Conservation (phyloP, 2,113 vertebrate species). For the Pituophis catenifer region DNA sequence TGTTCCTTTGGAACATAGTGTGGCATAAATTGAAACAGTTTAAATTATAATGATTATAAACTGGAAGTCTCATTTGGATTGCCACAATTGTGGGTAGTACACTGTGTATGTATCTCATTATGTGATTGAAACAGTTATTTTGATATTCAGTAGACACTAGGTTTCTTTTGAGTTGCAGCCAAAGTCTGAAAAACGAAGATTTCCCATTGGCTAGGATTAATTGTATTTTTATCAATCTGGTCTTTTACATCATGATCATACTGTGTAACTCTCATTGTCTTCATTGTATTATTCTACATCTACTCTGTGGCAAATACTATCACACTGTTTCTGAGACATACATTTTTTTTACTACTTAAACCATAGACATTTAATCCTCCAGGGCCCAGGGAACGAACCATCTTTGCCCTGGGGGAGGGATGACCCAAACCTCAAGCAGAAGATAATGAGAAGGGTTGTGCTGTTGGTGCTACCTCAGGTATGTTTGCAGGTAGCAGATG, state of each 20-base stretch:
- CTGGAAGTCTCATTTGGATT: conserved; percentile 13
- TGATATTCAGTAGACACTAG: background rate
- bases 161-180: background rate
- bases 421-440: conserved; percentile 29
- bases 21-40: background rate
- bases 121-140: background rate
- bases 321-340: background rate
- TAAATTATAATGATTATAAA: background rate
- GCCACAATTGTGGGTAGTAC: background rate
- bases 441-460: conserved; percentile 33
- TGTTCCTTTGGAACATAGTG: background rate
- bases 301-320: background rate
- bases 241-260: background rate
- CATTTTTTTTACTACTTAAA: conserved; percentile 18
- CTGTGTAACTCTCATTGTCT: background rate
- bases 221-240: background rate
- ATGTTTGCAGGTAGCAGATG: conserved; percentile 31
- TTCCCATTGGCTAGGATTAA: background rate
- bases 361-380: background rate
- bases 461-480: conserved; percentile 34
- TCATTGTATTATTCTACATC: background rate
- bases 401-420: conserved; percentile 15
- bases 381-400: conserved; percentile 7
- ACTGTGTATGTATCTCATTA: background rate
- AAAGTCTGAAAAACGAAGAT: background rate